Percentiles rank a stretch among this genome's conserved stretches.
These are phyloP conservation scores for Lasiurus cinereus DNA, from an alignment of 2,113 vertebrate genomes.

Conservation along the genomic window DNA sequence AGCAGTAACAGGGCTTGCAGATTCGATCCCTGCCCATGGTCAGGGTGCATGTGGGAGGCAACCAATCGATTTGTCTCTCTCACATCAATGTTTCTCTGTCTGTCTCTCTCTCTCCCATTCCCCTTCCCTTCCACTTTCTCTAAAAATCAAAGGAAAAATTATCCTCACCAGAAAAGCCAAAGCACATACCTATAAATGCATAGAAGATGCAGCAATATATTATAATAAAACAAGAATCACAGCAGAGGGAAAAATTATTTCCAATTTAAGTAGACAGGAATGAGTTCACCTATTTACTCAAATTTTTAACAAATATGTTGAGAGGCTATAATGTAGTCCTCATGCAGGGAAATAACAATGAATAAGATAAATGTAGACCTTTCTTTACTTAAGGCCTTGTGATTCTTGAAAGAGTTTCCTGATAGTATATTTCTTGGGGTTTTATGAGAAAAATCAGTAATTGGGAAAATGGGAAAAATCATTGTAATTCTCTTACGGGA, in stretches of 20 bases:
- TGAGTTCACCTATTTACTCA: not conserved
- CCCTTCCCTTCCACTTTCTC: not conserved
- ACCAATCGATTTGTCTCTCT: not conserved
- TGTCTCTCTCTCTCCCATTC: not conserved
- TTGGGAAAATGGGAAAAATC: not conserved
- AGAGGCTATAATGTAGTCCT: not conserved
- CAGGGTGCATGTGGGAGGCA: not conserved
- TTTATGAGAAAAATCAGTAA: constrained; percentile 16
- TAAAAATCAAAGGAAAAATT: not conserved
- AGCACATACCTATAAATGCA: not conserved
- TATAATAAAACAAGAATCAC: not conserved
- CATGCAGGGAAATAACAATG: not conserved
- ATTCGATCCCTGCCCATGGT: not conserved
- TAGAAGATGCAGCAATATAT: not conserved
- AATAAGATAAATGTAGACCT: not conserved
- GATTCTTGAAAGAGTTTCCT: constrained; percentile 11
- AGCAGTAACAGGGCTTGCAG: not conserved
- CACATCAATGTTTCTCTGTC: not conserved
- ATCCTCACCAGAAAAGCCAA: not conserved
- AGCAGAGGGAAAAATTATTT: not conserved
- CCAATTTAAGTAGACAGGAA: not conserved
- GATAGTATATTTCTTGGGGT: constrained; percentile 7
- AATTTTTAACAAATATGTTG: not conserved
- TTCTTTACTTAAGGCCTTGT: not conserved
- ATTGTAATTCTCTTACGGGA: constrained; percentile 12